These are phyloP conservation scores for Stenodema calcarata DNA, from an alignment of 2,888 invertebrate species.

Conservation along the genomic window DNA sequence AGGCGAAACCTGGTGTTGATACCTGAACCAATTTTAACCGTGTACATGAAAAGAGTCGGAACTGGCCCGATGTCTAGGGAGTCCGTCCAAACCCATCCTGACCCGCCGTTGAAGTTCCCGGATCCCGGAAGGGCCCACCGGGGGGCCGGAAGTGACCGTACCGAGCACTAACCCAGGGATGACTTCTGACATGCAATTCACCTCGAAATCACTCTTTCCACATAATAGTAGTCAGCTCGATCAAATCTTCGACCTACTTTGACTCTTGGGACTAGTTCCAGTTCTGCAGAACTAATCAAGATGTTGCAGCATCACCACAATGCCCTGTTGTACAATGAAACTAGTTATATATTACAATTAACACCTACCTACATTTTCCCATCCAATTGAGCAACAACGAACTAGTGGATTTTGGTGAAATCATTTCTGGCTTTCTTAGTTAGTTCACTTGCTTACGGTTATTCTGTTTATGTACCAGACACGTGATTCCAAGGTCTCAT, in stretches of 20 bases:
- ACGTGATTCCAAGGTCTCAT: too few relatives aligned
- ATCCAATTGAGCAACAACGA: too few relatives aligned
- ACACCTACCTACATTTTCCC: too few relatives aligned
- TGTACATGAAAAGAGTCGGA: background rate
- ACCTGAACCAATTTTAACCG: constrained; percentile 5
- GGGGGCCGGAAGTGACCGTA: background rate
- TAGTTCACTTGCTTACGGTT: too few relatives aligned
- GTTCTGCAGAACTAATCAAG: too few relatives aligned
- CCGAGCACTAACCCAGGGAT: background rate
- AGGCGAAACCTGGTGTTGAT: background rate
- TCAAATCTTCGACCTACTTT: background rate
- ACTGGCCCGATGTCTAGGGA: background rate
- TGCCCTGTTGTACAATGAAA: too few relatives aligned
- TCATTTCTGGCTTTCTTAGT: too few relatives aligned
- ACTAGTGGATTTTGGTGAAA: too few relatives aligned
- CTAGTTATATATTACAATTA: too few relatives aligned
- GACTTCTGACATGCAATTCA: background rate
- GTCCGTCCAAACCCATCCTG: background rate
- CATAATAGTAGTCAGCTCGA: too few relatives aligned
- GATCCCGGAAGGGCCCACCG: background rate
- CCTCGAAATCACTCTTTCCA: background rate
- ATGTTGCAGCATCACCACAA: too few relatives aligned
- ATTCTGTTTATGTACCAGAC: too few relatives aligned
- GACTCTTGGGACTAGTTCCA: background rate
- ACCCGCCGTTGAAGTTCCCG: constrained; percentile 9